phyloP scores from a whole-genome alignment of 2,888 invertebrate species.

The Deilephila elpenor region DNA sequence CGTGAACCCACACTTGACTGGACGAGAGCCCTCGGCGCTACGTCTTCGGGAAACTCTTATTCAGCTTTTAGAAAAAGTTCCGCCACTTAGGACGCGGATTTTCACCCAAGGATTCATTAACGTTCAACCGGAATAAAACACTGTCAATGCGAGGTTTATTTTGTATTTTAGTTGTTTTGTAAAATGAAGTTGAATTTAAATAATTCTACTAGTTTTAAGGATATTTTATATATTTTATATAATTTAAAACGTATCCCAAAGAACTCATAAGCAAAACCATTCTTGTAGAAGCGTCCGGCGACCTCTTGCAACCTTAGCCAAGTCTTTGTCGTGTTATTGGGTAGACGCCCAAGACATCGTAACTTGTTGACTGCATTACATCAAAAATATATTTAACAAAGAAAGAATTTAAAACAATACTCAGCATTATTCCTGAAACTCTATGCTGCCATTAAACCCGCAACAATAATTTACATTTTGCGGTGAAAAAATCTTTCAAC shows the following conservation, averaged over 20 bases:
- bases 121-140: not conserved
- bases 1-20: slow-evolving; percentile 61
- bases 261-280: too few species aligned
- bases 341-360: too few species aligned
- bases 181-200: too few species aligned
- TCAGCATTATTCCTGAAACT: not conserved
- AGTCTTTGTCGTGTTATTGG: too few species aligned
- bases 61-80: slow-evolving; percentile 25
- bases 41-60: slow-evolving; percentile 35
- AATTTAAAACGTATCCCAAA: too few species aligned
- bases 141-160: not conserved
- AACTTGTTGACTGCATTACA: too few species aligned
- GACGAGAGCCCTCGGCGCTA: slow-evolving; percentile 46
- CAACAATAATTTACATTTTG: slow-evolving; percentile 14
- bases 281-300: too few species aligned
- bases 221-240: too few species aligned
- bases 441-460: not conserved
- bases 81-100: slow-evolving; percentile 5
- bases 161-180: not conserved
- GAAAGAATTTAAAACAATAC: not conserved
- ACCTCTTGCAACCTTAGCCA: too few species aligned
- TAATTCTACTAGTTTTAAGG: too few species aligned
- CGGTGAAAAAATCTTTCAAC: slow-evolving; percentile 8
- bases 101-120: slow-evolving; percentile 2
- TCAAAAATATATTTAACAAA: not conserved